Percentiles rank a stretch among this genome's conserved stretches.
Conservation (phyloP, 2,888 invertebrate species). For the Acrobasis consociella region DNA sequence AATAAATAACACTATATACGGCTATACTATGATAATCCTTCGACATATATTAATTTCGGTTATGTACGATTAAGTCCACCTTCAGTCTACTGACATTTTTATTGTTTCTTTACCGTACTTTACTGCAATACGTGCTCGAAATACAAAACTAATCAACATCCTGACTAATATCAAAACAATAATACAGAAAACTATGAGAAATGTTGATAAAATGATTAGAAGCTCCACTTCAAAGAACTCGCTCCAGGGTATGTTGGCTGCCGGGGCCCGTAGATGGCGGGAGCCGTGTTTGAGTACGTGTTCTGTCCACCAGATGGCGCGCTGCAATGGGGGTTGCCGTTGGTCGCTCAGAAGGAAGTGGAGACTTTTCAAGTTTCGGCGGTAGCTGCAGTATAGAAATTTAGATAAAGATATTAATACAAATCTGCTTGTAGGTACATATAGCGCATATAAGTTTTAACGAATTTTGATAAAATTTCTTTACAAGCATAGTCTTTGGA, state of each 20-base stretch:
- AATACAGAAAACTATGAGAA: neutral
- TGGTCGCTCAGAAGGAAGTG: neutral
- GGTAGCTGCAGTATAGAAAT: neutral
- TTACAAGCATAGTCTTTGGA: too few relatives aligned
- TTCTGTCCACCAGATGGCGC: conserved; percentile 8
- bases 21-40: too few relatives aligned
- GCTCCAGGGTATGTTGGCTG: conserved; percentile 27
- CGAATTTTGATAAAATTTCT: too few relatives aligned
- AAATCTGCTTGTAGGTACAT: too few relatives aligned
- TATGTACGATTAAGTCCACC: too few relatives aligned
- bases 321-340: neutral
- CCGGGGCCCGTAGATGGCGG: conserved; percentile 48
- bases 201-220: neutral
- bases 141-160: neutral
- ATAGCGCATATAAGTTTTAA: too few relatives aligned
- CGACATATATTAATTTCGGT: too few relatives aligned
- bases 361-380: neutral
- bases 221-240: conserved; percentile 30
- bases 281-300: neutral
- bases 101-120: neutral
- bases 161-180: neutral
- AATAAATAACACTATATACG: too few relatives aligned
- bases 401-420: too few relatives aligned
- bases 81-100: neutral
- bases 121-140: neutral